These are phyloP conservation scores for Philotrypesis tridentata DNA, from an alignment of 1,140 invertebrate species.

Conservation along the genomic window DNA sequence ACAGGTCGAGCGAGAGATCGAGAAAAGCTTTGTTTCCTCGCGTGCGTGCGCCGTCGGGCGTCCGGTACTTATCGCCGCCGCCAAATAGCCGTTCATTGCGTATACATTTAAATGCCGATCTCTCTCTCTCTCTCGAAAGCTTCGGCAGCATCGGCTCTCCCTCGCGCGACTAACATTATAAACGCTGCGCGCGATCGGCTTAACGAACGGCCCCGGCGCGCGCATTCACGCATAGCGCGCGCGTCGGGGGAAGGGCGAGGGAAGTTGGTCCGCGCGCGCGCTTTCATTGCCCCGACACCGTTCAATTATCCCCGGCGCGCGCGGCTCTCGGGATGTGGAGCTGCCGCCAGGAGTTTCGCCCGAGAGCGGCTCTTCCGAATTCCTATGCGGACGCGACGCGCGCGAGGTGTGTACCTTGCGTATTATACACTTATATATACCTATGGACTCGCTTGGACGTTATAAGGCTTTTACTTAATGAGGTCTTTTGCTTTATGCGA, in stretches of 20 bases:
- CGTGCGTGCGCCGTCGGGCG: not conserved
- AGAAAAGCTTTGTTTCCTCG: too few species aligned
- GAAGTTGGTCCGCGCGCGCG: not conserved
- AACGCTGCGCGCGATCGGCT: not conserved
- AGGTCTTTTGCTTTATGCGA: not conserved
- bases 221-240: not conserved
- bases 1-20: too few species aligned
- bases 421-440: too few species aligned
- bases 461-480: too few species aligned
- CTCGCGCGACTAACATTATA: not conserved
- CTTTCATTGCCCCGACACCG: slow-evolving; percentile 54
- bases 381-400: not conserved
- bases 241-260: not conserved
- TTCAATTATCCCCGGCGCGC: slow-evolving; percentile 53
- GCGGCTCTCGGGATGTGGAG: too few species aligned
- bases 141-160: too few species aligned
- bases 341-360: not conserved
- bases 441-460: too few species aligned
- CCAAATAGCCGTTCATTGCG: not conserved
- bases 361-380: not conserved
- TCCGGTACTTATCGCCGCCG: not conserved
- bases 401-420: not conserved
- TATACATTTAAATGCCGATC: too few species aligned
- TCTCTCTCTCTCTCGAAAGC: too few species aligned
- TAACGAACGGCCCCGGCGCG: not conserved